These are phyloP conservation scores for Rhagium mordax DNA, from an alignment of 2,888 invertebrate species.

Conservation along the genomic window DNA sequence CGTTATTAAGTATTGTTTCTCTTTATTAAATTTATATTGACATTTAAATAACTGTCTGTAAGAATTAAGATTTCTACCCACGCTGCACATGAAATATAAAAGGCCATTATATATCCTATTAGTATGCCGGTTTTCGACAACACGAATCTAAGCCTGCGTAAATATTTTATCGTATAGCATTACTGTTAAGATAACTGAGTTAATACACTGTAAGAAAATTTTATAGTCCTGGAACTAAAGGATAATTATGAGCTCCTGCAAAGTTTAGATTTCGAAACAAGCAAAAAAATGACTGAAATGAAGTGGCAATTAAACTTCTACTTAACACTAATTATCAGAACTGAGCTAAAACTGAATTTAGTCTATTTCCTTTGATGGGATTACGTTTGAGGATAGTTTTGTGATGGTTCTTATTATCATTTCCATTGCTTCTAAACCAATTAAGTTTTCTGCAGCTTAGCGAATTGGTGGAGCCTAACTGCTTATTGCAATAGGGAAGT, in stretches of 20 bases:
- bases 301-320: too few species aligned
- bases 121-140: slow-evolving; percentile 8
- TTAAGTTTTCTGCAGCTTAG: too few species aligned
- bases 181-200: background rate
- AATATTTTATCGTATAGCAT: slow-evolving; percentile 3
- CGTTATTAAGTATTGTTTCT: slow-evolving; percentile 17
- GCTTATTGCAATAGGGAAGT: too few species aligned
- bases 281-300: too few species aligned
- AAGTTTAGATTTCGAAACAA: too few species aligned
- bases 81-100: background rate
- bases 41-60: slow-evolving; percentile 15
- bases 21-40: slow-evolving; percentile 26
- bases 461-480: too few species aligned
- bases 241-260: background rate
- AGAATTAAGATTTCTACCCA: background rate
- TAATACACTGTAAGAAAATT: background rate
- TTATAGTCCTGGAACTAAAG: background rate
- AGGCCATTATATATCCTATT: slow-evolving; percentile 20
- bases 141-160: background rate
- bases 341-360: too few species aligned
- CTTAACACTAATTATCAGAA: too few species aligned
- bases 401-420: too few species aligned
- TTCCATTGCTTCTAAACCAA: too few species aligned
- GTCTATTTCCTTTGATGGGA: too few species aligned
- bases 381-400: too few species aligned